Evolutionary conservation across 2,113 vertebrate species (phyloP).

Genomic region (Syngnathoides biaculeatus): DNA sequence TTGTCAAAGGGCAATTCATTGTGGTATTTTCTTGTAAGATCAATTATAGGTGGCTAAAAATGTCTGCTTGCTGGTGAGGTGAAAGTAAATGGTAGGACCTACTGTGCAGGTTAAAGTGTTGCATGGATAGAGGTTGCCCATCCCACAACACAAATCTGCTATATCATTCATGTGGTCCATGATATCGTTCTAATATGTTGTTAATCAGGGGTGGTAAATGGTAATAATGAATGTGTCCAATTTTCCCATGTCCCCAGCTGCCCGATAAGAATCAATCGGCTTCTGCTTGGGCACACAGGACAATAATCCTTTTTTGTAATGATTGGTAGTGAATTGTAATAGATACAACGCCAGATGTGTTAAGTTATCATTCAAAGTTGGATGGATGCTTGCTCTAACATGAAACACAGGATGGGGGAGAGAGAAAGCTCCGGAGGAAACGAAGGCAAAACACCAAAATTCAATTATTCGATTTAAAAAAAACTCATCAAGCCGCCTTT

Average conservation of each 20-base stretch:
- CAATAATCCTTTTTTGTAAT: background rate
- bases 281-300: background rate
- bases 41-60: slow-evolving; percentile 1
- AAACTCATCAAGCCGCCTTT: slow-evolving; percentile 25
- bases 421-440: background rate
- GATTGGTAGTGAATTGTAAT: background rate
- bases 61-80: background rate
- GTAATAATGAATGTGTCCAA: background rate
- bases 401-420: background rate
- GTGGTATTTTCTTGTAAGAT: slow-evolving; percentile 1
- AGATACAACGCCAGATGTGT: background rate
- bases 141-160: background rate
- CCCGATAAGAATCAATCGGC: background rate
- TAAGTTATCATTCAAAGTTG: background rate
- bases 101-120: slow-evolving; percentile 22
- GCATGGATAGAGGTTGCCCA: slow-evolving; percentile 6
- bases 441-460: background rate
- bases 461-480: slow-evolving; percentile 1
- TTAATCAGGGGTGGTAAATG: background rate
- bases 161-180: background rate
- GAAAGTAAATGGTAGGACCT: background rate
- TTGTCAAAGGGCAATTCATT: slow-evolving; percentile 11
- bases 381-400: background rate
- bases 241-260: background rate
- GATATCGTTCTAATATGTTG: background rate